Conservation (phyloP, 2,888 invertebrate genomes). For the Rhamnusium bicolor region DNA sequence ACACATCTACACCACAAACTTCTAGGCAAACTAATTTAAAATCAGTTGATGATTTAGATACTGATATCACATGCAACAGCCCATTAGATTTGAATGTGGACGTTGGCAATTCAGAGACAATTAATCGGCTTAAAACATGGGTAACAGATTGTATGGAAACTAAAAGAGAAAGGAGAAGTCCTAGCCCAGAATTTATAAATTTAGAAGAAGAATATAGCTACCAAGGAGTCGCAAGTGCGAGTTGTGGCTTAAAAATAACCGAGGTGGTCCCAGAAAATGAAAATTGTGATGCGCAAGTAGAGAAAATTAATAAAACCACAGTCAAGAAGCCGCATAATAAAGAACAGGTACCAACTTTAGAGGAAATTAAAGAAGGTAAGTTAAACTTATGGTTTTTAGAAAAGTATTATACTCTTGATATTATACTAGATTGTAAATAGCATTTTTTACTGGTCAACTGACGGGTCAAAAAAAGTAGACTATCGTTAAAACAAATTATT, state of each 20-base stretch:
- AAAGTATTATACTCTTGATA: too few relatives aligned
- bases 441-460: too few relatives aligned
- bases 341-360: conserved; percentile 47
- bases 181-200: conserved; percentile 55
- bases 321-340: background rate
- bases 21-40: background rate
- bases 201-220: background rate
- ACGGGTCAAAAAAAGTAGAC: too few relatives aligned
- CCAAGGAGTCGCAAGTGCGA: background rate
- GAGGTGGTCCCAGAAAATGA: background rate
- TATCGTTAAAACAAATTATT: too few relatives aligned
- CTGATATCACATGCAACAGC: conserved; percentile 14
- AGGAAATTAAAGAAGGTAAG: conserved; percentile 56
- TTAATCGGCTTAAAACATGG: conserved; percentile 56
- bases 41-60: background rate
- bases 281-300: background rate
- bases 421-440: too few relatives aligned
- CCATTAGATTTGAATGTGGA: conserved; percentile 40
- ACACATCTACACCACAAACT: background rate
- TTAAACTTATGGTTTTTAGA: too few relatives aligned
- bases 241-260: background rate
- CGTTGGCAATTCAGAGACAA: conserved; percentile 41
- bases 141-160: conserved; percentile 53
- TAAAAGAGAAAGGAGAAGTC: conserved; percentile 53
- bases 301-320: background rate